Percentiles rank a stretch among this genome's conserved stretches.
phyloP scores from a whole-genome alignment of 2,888 invertebrate species.

The Polia nebulosa region DNA sequence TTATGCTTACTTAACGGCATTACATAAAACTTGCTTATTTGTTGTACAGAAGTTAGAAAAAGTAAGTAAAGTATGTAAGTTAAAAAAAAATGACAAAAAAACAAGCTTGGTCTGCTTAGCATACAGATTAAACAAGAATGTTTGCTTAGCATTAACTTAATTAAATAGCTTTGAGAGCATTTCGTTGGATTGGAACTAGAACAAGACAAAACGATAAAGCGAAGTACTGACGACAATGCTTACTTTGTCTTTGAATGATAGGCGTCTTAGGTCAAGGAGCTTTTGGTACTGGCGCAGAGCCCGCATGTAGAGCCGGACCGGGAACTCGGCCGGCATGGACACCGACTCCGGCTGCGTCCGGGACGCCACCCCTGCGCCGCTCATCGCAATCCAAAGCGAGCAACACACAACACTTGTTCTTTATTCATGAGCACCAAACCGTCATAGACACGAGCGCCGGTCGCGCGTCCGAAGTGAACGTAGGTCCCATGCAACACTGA shows the following conservation, averaged over 20 bases:
- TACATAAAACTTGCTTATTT: constrained; percentile 20
- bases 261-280: constrained; percentile 90
- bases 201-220: constrained; percentile 21
- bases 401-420: constrained; percentile 76
- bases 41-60: not conserved
- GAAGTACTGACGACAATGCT: constrained; percentile 70
- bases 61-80: too few species aligned
- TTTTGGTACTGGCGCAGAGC: constrained; percentile 92
- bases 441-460: constrained; percentile 79
- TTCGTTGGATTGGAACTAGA: constrained; percentile 2
- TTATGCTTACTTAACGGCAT: constrained; percentile 50
- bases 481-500: constrained; percentile 87
- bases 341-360: constrained; percentile 76
- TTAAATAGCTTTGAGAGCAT: not conserved
- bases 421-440: constrained; percentile 80
- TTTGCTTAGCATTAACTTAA: constrained; percentile 18
- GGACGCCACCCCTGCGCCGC: constrained; percentile 85
- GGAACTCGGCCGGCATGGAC: constrained; percentile 79
- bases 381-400: constrained; percentile 78
- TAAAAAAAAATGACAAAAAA: constrained; percentile 5
- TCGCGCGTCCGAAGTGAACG: constrained; percentile 90
- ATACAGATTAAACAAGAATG: constrained; percentile 7
- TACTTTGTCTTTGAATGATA: constrained; percentile 90
- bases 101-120: not conserved
- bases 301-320: constrained; percentile 90